A percentile compares a stretch with the other conserved stretches of the same genome.
These are phyloP conservation scores for Brachyptera risi DNA, from an alignment of 2,888 invertebrate genomes.

Conservation along the genomic window DNA sequence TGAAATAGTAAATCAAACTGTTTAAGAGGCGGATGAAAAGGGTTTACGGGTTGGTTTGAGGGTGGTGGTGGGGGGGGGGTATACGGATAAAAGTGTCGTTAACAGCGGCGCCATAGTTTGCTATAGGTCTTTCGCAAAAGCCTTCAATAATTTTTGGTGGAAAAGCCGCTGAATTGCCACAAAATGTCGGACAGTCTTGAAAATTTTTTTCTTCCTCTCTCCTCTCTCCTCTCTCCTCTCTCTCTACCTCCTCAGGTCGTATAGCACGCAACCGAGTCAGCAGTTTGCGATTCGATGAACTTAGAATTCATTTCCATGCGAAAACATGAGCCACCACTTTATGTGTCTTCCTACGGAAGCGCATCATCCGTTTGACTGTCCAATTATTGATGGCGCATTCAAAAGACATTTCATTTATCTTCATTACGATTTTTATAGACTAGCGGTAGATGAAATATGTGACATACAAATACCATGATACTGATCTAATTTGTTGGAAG, in stretches of 20 bases:
- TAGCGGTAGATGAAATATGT: no score
- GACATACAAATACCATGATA: no score
- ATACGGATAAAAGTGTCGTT: constrained; percentile 4
- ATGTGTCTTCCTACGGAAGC: constrained; percentile 2
- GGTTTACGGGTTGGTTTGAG: not conserved
- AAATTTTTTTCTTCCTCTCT: not conserved
- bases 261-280: not conserved
- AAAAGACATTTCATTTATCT: no score
- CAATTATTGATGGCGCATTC: constrained; percentile 19
- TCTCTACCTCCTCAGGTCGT: not conserved
- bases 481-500: no score
- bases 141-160: constrained; percentile 14
- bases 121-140: constrained; percentile 13
- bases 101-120: not conserved
- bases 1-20: constrained; percentile 2
- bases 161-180: constrained; percentile 19
- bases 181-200: constrained; percentile 10
- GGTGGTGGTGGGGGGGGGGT: not conserved
- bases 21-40: not conserved
- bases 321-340: constrained; percentile 22
- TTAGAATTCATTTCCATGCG: constrained; percentile 25
- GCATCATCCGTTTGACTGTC: constrained; percentile 25
- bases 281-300: constrained; percentile 13
- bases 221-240: not conserved
- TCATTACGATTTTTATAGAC: no score